Conservation (phyloP, 1,140 invertebrate genomes). For the Octopus sinensis region DNA sequence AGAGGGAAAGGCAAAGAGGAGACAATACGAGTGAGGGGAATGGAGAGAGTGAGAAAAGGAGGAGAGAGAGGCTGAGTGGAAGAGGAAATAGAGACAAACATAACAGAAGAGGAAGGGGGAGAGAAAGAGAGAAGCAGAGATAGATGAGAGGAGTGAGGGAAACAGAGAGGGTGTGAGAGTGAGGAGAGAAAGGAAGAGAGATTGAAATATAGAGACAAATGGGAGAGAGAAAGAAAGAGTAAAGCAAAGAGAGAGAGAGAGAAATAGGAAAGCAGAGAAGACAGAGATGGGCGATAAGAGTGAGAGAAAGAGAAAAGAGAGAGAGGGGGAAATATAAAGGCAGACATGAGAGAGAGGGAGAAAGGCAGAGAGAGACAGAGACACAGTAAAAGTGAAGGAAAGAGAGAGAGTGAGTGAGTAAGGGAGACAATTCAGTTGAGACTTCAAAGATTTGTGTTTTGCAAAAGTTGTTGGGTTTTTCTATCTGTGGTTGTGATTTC, state of each 20-base stretch:
- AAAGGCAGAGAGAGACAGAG: conserved; percentile 19
- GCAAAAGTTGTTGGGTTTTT: too few relatives aligned
- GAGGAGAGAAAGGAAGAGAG: neutral
- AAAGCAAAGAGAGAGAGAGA: conserved; percentile 11
- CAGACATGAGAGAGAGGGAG: conserved; percentile 18
- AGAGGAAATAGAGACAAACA: neutral
- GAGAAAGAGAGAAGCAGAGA: conserved; percentile 11
- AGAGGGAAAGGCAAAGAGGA: neutral
- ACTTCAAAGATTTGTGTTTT: too few relatives aligned
- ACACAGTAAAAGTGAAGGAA: conserved; percentile 11
- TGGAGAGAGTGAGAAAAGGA: neutral
- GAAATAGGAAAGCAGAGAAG: neutral
- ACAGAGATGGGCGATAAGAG: neutral
- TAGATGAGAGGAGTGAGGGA: neutral
- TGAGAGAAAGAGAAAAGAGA: neutral
- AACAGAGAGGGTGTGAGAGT: conserved; percentile 15
- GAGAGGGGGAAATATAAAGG: conserved; percentile 17
- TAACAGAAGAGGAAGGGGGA: conserved; percentile 10
- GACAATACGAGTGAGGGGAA: neutral
- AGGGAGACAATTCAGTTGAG: too few relatives aligned
- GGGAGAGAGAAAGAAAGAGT: neutral
- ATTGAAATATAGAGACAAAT: neutral
- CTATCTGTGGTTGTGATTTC: too few relatives aligned
- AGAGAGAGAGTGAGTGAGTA: conserved; percentile 1
- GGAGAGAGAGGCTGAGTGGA: neutral